Evolutionary conservation across 2,797 vertebrate genomes (phyloP).

Genomic region (Petrocephalus sullivani): DNA sequence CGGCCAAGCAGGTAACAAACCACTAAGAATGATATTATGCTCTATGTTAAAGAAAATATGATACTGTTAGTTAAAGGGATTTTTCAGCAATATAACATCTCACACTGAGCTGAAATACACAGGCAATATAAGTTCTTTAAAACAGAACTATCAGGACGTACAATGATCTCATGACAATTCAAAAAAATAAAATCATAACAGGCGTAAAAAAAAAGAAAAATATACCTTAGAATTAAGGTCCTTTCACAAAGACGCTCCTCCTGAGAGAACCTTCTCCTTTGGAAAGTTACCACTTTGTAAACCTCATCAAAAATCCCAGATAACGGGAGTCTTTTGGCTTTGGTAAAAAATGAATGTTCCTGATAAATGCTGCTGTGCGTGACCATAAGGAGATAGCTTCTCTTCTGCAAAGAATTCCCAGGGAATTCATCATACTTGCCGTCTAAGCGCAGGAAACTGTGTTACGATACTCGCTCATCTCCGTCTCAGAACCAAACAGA

Average conservation of each 20-base stretch:
- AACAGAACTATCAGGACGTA: slow-evolving; percentile 80
- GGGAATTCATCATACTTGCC: slow-evolving; percentile 17
- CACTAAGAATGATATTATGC: no score
- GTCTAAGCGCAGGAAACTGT: slow-evolving; percentile 24
- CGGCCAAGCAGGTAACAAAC: slow-evolving; percentile 26
- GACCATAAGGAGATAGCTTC: slow-evolving; percentile 33
- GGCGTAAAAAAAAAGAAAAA: slow-evolving; percentile 7
- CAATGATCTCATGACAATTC: slow-evolving; percentile 65
- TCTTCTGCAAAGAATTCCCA: slow-evolving; percentile 36
- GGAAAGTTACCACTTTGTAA: slow-evolving; percentile 30
- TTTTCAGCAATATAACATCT: slow-evolving; percentile 47
- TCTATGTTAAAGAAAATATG: slow-evolving; percentile 55
- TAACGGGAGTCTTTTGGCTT: slow-evolving; percentile 27
- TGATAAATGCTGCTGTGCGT: slow-evolving; percentile 49
- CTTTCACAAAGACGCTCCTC: slow-evolving; percentile 35
- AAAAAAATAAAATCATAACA: slow-evolving; percentile 55
- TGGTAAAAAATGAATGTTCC: slow-evolving; percentile 26
- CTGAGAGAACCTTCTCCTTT: slow-evolving; percentile 31
- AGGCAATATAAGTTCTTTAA: slow-evolving; percentile 85
- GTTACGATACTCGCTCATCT: not conserved
- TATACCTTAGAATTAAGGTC: slow-evolving; percentile 36
- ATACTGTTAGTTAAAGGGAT: slow-evolving; percentile 64
- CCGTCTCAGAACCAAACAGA: slow-evolving; percentile 80
- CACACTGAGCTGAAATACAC: slow-evolving; percentile 66
- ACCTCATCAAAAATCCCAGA: slow-evolving; percentile 29